Evolutionary conservation across 2,888 invertebrate genomes (phyloP).

Genomic region (Icerya purchasi): DNA sequence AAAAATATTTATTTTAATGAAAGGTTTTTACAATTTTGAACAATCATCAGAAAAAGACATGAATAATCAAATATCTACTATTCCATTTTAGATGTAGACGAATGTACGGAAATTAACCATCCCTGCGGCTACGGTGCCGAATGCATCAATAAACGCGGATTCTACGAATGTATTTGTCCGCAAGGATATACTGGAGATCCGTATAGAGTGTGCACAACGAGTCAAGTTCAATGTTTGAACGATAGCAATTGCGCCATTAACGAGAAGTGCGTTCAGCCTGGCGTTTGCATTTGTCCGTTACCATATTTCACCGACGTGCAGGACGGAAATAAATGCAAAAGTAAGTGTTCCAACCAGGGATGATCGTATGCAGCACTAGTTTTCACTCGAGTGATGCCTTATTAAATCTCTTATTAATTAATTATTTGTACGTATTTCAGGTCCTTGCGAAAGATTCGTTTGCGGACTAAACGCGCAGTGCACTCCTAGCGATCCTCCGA

Average conservation of each 20-base stretch:
- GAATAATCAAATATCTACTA: neutral
- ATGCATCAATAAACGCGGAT: conserved; percentile 57
- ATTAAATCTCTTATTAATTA: neutral
- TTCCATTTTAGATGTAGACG: conserved; percentile 18
- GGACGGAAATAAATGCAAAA: conserved; percentile 71
- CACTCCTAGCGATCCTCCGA: conserved; percentile 69
- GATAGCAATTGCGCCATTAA: conserved; percentile 67
- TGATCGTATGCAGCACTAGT: too few species aligned
- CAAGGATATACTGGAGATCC: conserved; percentile 61
- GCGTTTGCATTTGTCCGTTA: conserved; percentile 74
- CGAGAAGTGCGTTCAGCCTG: conserved; percentile 77
- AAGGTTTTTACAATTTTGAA: too few species aligned
- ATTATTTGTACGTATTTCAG: conserved; percentile 21
- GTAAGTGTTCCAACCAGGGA: conserved; percentile 28
- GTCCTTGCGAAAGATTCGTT: conserved; percentile 68
- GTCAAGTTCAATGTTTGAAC: conserved; percentile 57
- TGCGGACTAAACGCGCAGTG: conserved; percentile 81
- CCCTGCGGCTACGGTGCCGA: conserved; percentile 72
- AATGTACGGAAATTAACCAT: conserved; percentile 24
- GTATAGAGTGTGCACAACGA: conserved; percentile 56
- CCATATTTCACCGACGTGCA: conserved; percentile 67
- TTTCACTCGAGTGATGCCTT: neutral
- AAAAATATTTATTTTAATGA: neutral
- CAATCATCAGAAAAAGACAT: too few species aligned
- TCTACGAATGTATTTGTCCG: conserved; percentile 60